Base-by-base conservation (phyloP, 1,140 invertebrate species). In the Drosophila bipectinata region DNA sequence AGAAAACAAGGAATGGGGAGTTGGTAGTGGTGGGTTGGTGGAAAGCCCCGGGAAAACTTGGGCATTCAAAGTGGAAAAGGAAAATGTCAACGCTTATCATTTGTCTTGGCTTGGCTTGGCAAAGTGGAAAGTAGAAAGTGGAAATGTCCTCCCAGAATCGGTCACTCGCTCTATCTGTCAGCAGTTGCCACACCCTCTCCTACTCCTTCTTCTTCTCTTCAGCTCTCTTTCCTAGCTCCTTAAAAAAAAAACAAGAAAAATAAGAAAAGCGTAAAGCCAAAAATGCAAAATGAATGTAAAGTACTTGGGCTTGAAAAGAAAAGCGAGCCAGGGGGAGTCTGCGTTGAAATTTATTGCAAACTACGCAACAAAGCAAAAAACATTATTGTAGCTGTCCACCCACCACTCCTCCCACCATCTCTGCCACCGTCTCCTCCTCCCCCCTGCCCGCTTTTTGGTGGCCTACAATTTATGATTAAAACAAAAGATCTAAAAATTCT, bases 231-330 rank as follows among this genome's bases (percentile, higher is more conserved):
- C 2, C 60, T 24, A 26, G 3, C 51, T 32, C 28, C 55, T 26
- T 24, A 2, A 28, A 37, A 28, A 4, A 9, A 15, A 14, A 12
- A 9, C 10, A 41, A 18, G 3, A 18, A 44, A 44, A 44, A 5
- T 9, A 28, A 8, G 45, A 81, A 52, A 62, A 85, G 79, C 72
- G 63, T 18, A 61, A 77, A 57, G 62, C 63, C 62, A 76, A 57
- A 85, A 87, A 85, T 87, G 73, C 82, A 78, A 87, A 85, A 87
- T 85, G 76, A 85, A 85, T 85, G 77, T 77, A 71, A 81, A 81
- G 59, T 63, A 61, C 59, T 72, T 4, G 48, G 61, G 7, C 9
- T 10, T 53, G 26, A 44, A 41, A 10, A 18, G 24, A 45, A 44
- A 15, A 59, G 57, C 15, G 10, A 60, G 49, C 18, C 5, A 3